phyloP scores from a whole-genome alignment of 1,140 invertebrate species.

The Chlorops oryzae region DNA sequence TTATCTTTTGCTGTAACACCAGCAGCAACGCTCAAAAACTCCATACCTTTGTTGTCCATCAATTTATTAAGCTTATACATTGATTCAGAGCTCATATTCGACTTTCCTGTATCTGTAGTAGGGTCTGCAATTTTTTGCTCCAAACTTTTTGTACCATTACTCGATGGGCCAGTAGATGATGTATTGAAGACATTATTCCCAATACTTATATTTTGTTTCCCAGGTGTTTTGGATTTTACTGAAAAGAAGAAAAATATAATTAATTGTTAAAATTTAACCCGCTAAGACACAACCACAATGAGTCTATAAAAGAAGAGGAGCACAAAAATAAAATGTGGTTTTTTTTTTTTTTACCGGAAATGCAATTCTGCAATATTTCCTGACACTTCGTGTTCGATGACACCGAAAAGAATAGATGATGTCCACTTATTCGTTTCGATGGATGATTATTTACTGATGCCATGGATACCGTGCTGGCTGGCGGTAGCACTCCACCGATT shows the following conservation, averaged over 20 bases:
- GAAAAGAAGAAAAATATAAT: too few relatives aligned
- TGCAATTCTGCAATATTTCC: conserved; percentile 47
- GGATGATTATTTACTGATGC: conserved; percentile 42
- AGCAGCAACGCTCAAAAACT: conserved; percentile 64
- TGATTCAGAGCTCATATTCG: conserved; percentile 1
- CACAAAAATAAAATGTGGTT: neutral
- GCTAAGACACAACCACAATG: too few relatives aligned
- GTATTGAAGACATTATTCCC: too few relatives aligned
- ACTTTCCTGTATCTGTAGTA: conserved; percentile 2
- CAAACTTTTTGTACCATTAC: too few relatives aligned
- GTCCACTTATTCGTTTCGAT: conserved; percentile 48
- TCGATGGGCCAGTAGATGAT: too few relatives aligned
- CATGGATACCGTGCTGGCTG: conserved; percentile 11
- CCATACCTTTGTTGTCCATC: conserved; percentile 35
- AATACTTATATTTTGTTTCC: too few relatives aligned
- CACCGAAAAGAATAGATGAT: conserved; percentile 63
- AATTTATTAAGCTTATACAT: too few relatives aligned
- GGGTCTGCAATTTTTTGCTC: too few relatives aligned
- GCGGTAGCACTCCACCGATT: conserved; percentile 21
- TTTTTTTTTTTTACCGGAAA: conserved; percentile 32
- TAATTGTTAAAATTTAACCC: too few relatives aligned
- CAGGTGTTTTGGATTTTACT: too few relatives aligned
- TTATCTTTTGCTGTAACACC: conserved; percentile 79
- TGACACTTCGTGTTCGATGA: conserved; percentile 64
- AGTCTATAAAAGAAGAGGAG: too few relatives aligned